These are phyloP conservation scores for Triplophysa bombifrons DNA, from an alignment of 2,797 vertebrate genomes.

Conservation along the genomic window DNA sequence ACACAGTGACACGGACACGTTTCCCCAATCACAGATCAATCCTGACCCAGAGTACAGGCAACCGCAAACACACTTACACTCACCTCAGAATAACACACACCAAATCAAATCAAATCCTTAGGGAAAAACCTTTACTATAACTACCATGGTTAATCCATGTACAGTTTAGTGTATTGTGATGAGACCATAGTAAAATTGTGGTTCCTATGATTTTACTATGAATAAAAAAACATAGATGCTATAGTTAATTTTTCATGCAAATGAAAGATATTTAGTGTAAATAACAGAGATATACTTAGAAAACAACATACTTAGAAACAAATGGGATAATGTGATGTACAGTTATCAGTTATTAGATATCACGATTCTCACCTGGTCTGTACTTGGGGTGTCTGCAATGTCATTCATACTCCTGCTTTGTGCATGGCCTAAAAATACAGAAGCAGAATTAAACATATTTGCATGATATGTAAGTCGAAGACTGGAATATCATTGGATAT, in stretches of 20 bases:
- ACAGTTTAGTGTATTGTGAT: too few species aligned
- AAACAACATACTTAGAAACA: background rate
- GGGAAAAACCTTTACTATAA: too few species aligned
- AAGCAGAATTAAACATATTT: background rate
- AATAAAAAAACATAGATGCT: background rate
- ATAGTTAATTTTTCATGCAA: background rate
- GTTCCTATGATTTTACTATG: background rate
- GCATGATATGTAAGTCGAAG: background rate
- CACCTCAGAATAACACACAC: constrained; percentile 5
- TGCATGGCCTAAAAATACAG: constrained; percentile 78
- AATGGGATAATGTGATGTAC: too few species aligned
- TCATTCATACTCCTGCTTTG: constrained; percentile 98
- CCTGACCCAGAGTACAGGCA: constrained; percentile 61
- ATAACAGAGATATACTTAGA: too few species aligned
- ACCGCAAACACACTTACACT: constrained; percentile 10
- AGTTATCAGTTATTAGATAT: background rate
- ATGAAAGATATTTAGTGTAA: too few species aligned
- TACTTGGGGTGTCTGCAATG: constrained; percentile 88
- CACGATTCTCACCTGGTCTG: constrained; percentile 84
- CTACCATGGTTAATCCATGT: too few species aligned
- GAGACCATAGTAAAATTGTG: background rate
- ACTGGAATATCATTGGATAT: background rate
- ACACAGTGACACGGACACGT: constrained; percentile 55
- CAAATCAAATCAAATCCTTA: background rate
- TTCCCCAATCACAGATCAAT: constrained; percentile 61